Base-by-base conservation (phyloP, 1,140 invertebrate species). In the Scylla paramamosain region DNA sequence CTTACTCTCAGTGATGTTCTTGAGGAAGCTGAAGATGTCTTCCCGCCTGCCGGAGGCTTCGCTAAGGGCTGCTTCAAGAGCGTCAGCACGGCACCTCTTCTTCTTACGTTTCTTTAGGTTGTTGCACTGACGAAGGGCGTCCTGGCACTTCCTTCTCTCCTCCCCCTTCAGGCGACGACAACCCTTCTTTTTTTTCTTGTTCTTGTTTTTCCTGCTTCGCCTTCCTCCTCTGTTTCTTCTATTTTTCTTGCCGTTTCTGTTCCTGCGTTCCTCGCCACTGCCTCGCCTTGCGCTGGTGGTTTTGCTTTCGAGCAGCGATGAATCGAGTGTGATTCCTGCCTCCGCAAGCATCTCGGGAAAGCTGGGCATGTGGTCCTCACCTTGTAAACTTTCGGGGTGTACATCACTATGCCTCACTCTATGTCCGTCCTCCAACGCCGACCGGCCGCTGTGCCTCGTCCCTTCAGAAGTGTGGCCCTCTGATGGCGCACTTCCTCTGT, bases 11-110 rank as follows among this genome's bases (percentile, higher is more conserved):
- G 25, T 92, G 14, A 31, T 92, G 28, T 39, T 45, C 16, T 92
- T 92, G 39, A 92, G 82, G 77, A 92, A 92, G 39, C 77, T 92
- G 77, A 84, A 84, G 28, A 92, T 82, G 59, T 92, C 77, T 32
- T 77, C 28, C 52, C 52, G 52, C 12, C 10, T 59, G 16, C 52
- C 52, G 16, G 52, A 59, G 28, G 39, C 32, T 8, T 16, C 31
- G 32, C 28, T 28, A n/a, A 28, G 39, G 12, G 45, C 87, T n/a
- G 90, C 39, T 8, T 91, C 25, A 28, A 59, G n/a, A 20, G 91
- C 91, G 12, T 32, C 20, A 32, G 59, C 91, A 8, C 77, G 91
- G 28, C 91, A 92, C 29, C 6, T 32, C 77, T 45, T 92, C 91
- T 83, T 92, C 14, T 84, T 82, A 16, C 59, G 28, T 8, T 82